These are phyloP conservation scores for Periplaneta americana DNA, from an alignment of 1,140 invertebrate species.

Conservation along the genomic window DNA sequence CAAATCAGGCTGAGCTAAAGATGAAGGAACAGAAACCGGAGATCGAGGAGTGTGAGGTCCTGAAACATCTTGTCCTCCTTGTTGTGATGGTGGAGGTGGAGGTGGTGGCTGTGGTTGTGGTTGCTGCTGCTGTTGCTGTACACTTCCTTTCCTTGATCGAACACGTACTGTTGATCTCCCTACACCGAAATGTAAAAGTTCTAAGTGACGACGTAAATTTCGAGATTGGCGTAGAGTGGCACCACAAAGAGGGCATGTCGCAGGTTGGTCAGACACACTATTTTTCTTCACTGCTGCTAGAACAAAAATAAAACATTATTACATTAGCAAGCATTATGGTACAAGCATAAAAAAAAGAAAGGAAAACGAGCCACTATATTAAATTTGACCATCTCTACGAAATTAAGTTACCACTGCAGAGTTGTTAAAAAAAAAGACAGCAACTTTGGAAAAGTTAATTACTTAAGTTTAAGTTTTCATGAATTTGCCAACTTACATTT, in stretches of 20 bases:
- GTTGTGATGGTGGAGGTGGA: not conserved
- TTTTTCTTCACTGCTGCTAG: not conserved
- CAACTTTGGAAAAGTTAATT: no score
- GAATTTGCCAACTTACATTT: no score
- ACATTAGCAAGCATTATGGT: no score
- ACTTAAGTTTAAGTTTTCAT: no score
- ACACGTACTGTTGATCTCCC: slow-evolving; percentile 25
- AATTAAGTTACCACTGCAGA: no score
- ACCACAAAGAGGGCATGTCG: slow-evolving; percentile 38
- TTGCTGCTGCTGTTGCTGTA: not conserved
- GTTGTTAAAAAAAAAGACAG: no score
- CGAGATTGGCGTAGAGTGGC: slow-evolving; percentile 38
- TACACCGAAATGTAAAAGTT: slow-evolving; percentile 37
- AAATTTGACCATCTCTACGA: no score
- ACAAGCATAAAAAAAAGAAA: no score
- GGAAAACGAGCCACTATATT: no score
- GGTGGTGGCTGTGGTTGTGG: not conserved
- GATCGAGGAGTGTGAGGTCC: not conserved
- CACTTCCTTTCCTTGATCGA: slow-evolving; percentile 5
- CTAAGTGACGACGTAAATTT: slow-evolving; percentile 38
- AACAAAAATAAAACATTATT: not conserved
- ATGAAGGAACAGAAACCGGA: not conserved
- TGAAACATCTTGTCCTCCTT: not conserved
- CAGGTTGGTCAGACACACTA: slow-evolving; percentile 36
- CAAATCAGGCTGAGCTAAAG: not conserved